A percentile compares a stretch with the other conserved stretches of the same genome.
phyloP scores from a whole-genome alignment of 1,140 invertebrate species.

The Cepaea nemoralis region DNA sequence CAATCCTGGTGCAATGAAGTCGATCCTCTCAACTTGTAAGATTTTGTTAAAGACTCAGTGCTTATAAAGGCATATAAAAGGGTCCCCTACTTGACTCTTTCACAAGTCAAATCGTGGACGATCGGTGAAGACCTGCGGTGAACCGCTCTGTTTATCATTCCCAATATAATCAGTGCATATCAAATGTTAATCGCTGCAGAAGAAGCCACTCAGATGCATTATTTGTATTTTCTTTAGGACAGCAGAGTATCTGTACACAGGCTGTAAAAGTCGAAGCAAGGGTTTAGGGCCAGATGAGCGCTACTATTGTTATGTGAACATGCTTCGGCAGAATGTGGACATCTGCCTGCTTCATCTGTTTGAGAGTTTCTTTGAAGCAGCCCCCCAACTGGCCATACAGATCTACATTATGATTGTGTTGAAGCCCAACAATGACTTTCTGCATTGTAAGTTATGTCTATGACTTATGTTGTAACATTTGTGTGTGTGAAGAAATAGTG shows the following conservation, averaged over 20 bases:
- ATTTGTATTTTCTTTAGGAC: constrained; percentile 50
- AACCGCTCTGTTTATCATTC: too few species aligned
- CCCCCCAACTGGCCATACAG: constrained; percentile 88
- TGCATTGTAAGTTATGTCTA: constrained; percentile 58
- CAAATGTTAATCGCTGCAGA: too few species aligned
- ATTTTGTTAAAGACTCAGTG: too few species aligned
- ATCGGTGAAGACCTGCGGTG: too few species aligned
- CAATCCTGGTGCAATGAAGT: too few species aligned
- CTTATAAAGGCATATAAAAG: too few species aligned
- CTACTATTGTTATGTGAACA: constrained; percentile 56
- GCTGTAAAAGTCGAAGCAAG: constrained; percentile 51
- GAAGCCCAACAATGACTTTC: constrained; percentile 72
- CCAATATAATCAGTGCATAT: too few species aligned
- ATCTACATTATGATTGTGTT: constrained; percentile 78
- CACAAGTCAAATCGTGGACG: too few species aligned
- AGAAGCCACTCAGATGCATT: too few species aligned
- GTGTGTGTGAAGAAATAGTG: too few species aligned
- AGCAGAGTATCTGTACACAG: constrained; percentile 64
- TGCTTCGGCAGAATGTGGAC: constrained; percentile 68
- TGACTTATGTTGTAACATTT: neutral
- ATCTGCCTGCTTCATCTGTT: constrained; percentile 82
- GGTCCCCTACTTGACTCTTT: too few species aligned
- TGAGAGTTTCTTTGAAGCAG: constrained; percentile 91
- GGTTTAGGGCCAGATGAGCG: constrained; percentile 43
- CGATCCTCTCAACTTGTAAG: too few species aligned